Evolutionary conservation across 2,797 vertebrate genomes (phyloP).

Genomic region (Muscicapa comitata): DNA sequence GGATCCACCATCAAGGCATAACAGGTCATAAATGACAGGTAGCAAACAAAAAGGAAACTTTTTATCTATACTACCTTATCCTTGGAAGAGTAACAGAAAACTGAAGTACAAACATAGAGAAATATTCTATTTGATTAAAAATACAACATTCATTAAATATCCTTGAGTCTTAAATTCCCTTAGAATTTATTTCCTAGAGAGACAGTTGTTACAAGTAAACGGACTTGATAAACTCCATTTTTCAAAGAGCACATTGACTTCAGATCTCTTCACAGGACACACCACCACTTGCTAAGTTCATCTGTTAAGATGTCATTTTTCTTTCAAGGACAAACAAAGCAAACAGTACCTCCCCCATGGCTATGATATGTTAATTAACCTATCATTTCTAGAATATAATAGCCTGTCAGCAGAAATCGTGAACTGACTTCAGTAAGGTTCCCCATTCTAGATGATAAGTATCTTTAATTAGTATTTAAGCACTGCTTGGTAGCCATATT

Average conservation of each 20-base stretch:
- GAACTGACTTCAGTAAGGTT: neutral
- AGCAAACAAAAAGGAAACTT: neutral
- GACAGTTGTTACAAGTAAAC: neutral
- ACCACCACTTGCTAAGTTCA: neutral
- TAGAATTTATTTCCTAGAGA: neutral
- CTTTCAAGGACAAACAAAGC: neutral
- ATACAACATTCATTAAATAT: neutral
- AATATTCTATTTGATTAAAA: neutral
- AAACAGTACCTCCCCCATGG: neutral
- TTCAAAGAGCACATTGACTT: neutral
- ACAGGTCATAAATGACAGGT: neutral
- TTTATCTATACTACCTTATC: neutral
- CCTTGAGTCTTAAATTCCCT: neutral
- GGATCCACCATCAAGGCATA: neutral
- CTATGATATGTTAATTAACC: neutral
- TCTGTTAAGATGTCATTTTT: neutral
- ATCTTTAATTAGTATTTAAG: conserved; percentile 1
- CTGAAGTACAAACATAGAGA: neutral
- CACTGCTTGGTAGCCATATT: neutral
- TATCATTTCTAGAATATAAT: neutral
- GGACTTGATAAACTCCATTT: neutral
- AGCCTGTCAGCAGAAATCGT: neutral
- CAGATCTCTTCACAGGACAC: neutral
- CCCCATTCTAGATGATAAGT: neutral
- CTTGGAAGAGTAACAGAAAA: neutral